Base-by-base conservation (phyloP, 2,888 invertebrate species). In the Agrochola litura region DNA sequence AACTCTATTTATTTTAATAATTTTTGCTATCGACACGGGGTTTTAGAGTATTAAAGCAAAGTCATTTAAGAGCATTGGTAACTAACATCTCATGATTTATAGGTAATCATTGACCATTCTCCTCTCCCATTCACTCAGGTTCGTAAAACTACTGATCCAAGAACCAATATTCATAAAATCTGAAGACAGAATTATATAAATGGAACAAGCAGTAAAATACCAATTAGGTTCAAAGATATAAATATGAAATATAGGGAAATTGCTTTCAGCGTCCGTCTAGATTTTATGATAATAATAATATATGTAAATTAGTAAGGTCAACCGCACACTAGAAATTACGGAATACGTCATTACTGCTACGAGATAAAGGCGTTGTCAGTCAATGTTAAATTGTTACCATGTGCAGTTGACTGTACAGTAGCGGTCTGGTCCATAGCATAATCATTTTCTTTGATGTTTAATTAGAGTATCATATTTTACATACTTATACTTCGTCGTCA, bases 141-240 rank as follows among this genome's bases (percentile, higher is more conserved):
- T 58, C 46, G 22, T 74, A 25, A 73, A 74, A 61, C 56, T 22
- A 74, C 43, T 46, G n/a, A n/a, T 30, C 41, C 25, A 16, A 41
- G 14, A 41, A 41, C 16, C 14, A 16, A 41, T 41, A 22, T 16
- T 25, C 49, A 72, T 71, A 41, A 61, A 46, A 25, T 25, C 16
- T 43, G 9, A 30, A 60, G 4, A 10, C 25, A 52, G n/a, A 43
- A 43, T 4, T 19, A 49, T 41, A 56, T 56, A 64, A 65, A 25
- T 30, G n/a, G 41, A 58, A 52, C 66, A 60, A 52, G 9, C 12
- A n/a, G 14, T 76, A 66, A 76, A 76, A 76, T 76, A 30, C 30
- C 8, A 49, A 76, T 76, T 49, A 41, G 4, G 16, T 49, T 22
- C 41, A 41, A 43, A 12, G 41, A 30, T 41, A 60, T 52, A 10